Percentiles rank a stretch among this genome's conserved stretches.
Evolutionary conservation across 2,113 vertebrate genomes (phyloP).

Genomic region (Pachycephala philippinensis): DNA sequence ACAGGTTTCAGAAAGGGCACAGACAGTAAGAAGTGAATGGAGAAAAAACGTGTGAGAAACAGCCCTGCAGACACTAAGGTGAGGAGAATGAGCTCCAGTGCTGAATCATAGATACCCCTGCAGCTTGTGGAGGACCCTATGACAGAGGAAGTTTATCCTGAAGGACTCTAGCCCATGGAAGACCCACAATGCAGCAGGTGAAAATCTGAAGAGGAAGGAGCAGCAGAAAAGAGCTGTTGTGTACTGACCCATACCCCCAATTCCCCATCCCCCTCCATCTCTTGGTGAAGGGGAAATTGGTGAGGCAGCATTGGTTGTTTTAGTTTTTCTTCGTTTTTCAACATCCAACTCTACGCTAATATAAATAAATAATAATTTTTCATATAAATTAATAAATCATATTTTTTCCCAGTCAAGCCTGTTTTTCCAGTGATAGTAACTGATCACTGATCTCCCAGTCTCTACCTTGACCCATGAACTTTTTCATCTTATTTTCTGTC

Average conservation of each 20-base stretch:
- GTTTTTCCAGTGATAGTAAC: background rate
- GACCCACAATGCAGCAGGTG: background rate
- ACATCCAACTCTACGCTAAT: background rate
- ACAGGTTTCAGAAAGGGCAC: background rate
- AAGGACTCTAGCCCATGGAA: background rate
- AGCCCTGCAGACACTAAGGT: background rate
- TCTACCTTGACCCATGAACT: background rate
- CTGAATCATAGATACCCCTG: background rate
- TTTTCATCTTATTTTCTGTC: background rate
- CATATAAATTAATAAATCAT: background rate
- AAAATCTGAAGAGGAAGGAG: background rate
- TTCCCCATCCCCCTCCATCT: background rate
- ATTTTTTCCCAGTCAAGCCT: background rate
- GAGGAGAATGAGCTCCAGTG: background rate
- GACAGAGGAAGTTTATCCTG: background rate
- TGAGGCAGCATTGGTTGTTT: background rate
- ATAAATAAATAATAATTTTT: background rate
- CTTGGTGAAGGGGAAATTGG: background rate
- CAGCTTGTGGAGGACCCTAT: background rate
- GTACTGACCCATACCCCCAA: fast-evolving
- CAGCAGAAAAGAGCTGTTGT: background rate
- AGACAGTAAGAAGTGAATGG: background rate
- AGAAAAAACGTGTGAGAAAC: background rate
- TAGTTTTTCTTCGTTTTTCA: background rate
- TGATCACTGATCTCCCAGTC: background rate